phyloP scores from a whole-genome alignment of 30 jellyfish, hydroid and myxozoan species.

The Aurelia aurita region DNA sequence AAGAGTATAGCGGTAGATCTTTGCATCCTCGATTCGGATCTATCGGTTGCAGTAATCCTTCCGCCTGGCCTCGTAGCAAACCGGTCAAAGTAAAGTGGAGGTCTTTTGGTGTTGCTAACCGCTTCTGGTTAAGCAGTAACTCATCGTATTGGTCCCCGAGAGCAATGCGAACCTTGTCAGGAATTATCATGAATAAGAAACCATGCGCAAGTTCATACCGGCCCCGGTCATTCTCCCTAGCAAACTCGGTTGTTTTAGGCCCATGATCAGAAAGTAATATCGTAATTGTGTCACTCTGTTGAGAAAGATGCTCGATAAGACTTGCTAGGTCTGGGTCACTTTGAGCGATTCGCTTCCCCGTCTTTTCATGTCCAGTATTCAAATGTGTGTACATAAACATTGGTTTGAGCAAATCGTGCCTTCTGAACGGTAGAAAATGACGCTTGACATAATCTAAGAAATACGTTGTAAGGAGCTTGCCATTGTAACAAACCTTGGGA shows the following conservation, averaged over 20 bases:
- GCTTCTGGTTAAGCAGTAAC: slow-evolving; percentile 74
- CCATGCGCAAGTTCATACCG: slow-evolving; percentile 94
- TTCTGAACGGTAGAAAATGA: slow-evolving; percentile 28
- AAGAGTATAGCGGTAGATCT: slow-evolving; percentile 86
- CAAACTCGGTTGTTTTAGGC: slow-evolving; percentile 92
- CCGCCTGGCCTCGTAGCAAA: slow-evolving; percentile 42
- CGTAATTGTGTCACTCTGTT: slow-evolving; percentile 75
- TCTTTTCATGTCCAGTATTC: slow-evolving; percentile 95
- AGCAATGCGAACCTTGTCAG: slow-evolving; percentile 46
- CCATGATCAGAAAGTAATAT: slow-evolving; percentile 96
- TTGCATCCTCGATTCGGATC: slow-evolving; percentile 75
- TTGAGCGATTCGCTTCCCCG: slow-evolving; percentile 90
- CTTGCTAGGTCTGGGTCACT: slow-evolving; percentile 80
- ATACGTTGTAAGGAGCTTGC: slow-evolving; percentile 81
- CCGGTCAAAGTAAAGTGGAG: slow-evolving; percentile 77
- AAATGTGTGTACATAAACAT: slow-evolving; percentile 86
- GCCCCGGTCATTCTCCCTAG: slow-evolving; percentile 86
- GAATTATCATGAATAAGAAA: slow-evolving; percentile 85
- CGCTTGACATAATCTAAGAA: slow-evolving; percentile 69
- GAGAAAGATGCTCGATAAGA: slow-evolving; percentile 32
- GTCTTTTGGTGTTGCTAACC: slow-evolving; percentile 73
- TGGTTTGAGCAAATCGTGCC: slow-evolving; percentile 43
- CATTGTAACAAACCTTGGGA: slow-evolving; percentile 94
- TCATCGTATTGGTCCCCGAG: slow-evolving; percentile 56
- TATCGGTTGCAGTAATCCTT: slow-evolving; percentile 74